Conservation (phyloP, 2,888 invertebrate genomes). For the Ichneumoninae sp. region DNA sequence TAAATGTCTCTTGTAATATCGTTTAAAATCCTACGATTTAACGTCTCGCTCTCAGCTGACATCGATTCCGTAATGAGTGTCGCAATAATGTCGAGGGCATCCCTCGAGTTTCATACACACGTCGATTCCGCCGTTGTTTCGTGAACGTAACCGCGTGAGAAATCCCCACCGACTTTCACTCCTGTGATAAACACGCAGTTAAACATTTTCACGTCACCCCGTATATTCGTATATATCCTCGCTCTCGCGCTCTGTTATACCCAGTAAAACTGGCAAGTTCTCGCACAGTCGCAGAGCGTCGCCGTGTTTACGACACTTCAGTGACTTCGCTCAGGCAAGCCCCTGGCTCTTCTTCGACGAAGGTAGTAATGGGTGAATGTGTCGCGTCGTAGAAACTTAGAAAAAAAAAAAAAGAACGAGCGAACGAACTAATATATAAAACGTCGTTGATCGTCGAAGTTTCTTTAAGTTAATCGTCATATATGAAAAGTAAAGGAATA, state of each 20-base stretch:
- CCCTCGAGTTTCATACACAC: neutral
- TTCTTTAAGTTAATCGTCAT: neutral
- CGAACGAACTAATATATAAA: neutral
- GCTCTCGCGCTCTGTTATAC: slow-evolving; percentile 1
- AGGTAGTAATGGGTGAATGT: slow-evolving; percentile 46
- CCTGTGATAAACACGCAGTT: neutral
- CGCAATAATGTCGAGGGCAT: slow-evolving; percentile 9
- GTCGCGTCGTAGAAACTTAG: slow-evolving; percentile 41
- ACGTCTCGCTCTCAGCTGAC: neutral
- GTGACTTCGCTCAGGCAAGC: neutral
- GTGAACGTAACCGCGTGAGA: neutral
- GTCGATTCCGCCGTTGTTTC: neutral
- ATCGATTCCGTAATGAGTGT: slow-evolving; percentile 16
- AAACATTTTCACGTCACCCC: slow-evolving; percentile 6
- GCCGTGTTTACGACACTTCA: slow-evolving; percentile 18
- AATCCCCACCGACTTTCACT: neutral
- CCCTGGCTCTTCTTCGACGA: neutral
- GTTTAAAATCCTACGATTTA: neutral
- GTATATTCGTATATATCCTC: slow-evolving; percentile 4
- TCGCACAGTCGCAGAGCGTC: slow-evolving; percentile 60
- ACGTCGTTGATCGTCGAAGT: neutral
- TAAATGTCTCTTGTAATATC: neutral
- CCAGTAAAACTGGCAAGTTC: slow-evolving; percentile 5
- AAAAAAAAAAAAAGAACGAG: slow-evolving; percentile 1
- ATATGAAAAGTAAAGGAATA: slow-evolving; percentile 33